Conservation (phyloP, 2,113 vertebrate species). For the Erpornis zantholeuca region DNA sequence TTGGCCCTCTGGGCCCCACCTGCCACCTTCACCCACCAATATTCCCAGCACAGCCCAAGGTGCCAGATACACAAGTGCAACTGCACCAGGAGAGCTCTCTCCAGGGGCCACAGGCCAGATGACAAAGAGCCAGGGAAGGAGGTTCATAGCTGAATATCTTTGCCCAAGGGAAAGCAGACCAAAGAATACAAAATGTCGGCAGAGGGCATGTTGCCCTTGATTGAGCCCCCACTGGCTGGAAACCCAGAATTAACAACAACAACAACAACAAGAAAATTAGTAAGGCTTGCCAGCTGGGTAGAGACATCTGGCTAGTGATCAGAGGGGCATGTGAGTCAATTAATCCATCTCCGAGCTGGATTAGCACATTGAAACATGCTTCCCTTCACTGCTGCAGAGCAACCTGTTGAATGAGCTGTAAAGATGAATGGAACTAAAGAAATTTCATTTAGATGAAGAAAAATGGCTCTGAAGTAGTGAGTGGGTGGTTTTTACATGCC, state of each 20-base stretch:
- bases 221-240: constrained; percentile 65
- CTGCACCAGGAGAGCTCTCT: neutral
- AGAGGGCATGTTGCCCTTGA: constrained; percentile 61
- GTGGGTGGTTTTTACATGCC: constrained; percentile 43
- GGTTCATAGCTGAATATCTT: constrained; percentile 28
- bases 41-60: neutral
- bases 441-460: constrained; percentile 63
- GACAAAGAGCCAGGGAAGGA: constrained; percentile 15
- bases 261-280: constrained; percentile 62
- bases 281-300: constrained; percentile 66
- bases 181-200: constrained; percentile 48
- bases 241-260: constrained; percentile 56
- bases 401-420: constrained; percentile 52
- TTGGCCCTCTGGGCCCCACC: accelerated
- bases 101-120: constrained; percentile 35
- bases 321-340: constrained; percentile 54
- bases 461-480: constrained; percentile 54
- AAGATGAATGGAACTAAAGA: constrained; percentile 68
- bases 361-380: constrained; percentile 56
- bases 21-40: neutral
- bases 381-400: constrained; percentile 49
- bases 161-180: constrained; percentile 40
- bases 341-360: constrained; percentile 49
- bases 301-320: constrained; percentile 72
- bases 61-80: neutral